These are phyloP conservation scores for Plagiodera versicolora DNA, from an alignment of 2,888 invertebrate genomes.

Conservation along the genomic window DNA sequence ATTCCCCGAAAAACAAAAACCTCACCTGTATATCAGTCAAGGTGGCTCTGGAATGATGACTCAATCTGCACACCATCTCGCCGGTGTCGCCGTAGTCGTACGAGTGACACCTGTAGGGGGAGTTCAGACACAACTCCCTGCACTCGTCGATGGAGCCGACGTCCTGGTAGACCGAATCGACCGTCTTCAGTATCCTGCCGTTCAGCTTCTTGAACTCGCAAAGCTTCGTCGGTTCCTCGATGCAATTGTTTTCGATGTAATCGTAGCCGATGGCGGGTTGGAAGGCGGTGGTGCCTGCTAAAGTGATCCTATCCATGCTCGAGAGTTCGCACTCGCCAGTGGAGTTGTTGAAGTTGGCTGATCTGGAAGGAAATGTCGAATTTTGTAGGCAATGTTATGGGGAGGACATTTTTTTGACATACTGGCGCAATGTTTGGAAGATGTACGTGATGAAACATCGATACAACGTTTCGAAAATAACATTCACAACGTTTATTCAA, in stretches of 20 bases:
- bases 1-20: too few relatives aligned
- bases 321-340: slow-evolving; percentile 85
- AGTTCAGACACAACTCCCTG: slow-evolving; percentile 84
- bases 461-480: too few relatives aligned
- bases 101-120: slow-evolving; percentile 89
- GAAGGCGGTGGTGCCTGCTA: slow-evolving; percentile 80
- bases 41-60: slow-evolving; percentile 88
- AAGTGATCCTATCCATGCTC: slow-evolving; percentile 88
- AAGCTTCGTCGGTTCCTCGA: slow-evolving; percentile 90
- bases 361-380: slow-evolving; percentile 66
- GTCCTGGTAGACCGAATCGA: slow-evolving; percentile 90
- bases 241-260: slow-evolving; percentile 91
- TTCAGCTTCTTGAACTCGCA: slow-evolving; percentile 91
- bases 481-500: too few relatives aligned
- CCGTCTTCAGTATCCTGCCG: slow-evolving; percentile 88
- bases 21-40: slow-evolving; percentile 82
- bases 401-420: too few relatives aligned
- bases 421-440: too few relatives aligned
- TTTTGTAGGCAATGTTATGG: too few relatives aligned
- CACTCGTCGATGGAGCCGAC: slow-evolving; percentile 85
- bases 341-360: slow-evolving; percentile 85
- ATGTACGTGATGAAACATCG: too few relatives aligned
- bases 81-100: slow-evolving; percentile 94
- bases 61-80: slow-evolving; percentile 89
- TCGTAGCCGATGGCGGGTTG: slow-evolving; percentile 62